Percentiles rank a stretch among this genome's conserved stretches.
These are phyloP conservation scores for Luffia ferchaultella DNA, from an alignment of 2,888 invertebrate genomes.

Conservation along the genomic window DNA sequence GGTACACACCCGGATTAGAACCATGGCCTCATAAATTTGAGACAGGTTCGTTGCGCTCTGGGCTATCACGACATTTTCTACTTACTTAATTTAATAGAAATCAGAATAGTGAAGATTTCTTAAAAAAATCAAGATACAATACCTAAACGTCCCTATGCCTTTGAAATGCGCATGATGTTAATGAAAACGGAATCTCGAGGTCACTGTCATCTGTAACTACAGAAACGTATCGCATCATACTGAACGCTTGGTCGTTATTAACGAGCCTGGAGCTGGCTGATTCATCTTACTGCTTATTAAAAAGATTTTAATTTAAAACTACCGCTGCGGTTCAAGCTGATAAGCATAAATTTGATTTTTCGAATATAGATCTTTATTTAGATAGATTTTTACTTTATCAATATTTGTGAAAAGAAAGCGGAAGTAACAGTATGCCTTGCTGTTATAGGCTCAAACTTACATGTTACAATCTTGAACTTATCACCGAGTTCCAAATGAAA, in stretches of 20 bases:
- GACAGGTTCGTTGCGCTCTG: too few species aligned
- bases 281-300: background rate
- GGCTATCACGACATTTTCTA: too few species aligned
- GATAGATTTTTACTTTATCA: too few species aligned
- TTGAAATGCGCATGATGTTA: background rate
- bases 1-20: too few species aligned
- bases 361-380: too few species aligned
- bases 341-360: too few species aligned
- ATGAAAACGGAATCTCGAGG: background rate
- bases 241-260: background rate
- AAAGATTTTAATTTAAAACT: background rate
- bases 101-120: background rate
- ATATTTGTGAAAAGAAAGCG: too few species aligned
- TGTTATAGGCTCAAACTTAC: too few species aligned
- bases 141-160: background rate
- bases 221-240: background rate
- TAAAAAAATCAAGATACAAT: background rate
- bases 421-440: too few species aligned
- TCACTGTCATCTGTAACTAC: background rate
- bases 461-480: too few species aligned
- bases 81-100: background rate
- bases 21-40: too few species aligned
- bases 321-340: background rate
- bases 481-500: too few species aligned
- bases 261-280: background rate